A percentile compares a stretch with the other conserved stretches of the same genome.
Evolutionary conservation across 1,140 invertebrate species (phyloP).

Genomic region (Calliphora vicina): DNA sequence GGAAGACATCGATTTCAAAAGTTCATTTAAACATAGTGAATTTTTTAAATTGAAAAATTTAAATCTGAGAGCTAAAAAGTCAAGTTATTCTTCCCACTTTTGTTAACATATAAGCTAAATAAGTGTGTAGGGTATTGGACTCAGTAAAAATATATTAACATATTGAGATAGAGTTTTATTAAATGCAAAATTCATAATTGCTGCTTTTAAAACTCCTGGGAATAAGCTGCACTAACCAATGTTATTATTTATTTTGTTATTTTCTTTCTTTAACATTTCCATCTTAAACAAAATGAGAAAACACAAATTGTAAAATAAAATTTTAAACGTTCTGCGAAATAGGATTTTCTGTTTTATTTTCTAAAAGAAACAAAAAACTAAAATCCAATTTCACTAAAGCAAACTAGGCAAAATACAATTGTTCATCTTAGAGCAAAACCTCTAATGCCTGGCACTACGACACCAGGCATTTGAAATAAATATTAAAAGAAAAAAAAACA

Average conservation of each 20-base stretch:
- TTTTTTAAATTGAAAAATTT: too few relatives aligned
- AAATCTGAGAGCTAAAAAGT: too few relatives aligned
- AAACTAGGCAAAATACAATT: background rate
- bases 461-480: slow-evolving; percentile 16
- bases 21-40: too few relatives aligned
- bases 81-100: too few relatives aligned
- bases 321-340: background rate
- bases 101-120: too few relatives aligned
- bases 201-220: too few relatives aligned
- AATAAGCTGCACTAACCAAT: too few relatives aligned
- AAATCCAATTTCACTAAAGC: slow-evolving; percentile 1
- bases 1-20: too few relatives aligned
- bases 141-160: too few relatives aligned
- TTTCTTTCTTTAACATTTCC: background rate
- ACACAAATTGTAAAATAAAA: background rate
- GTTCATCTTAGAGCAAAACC: background rate
- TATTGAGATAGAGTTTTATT: too few relatives aligned
- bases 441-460: slow-evolving; percentile 5
- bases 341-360: slow-evolving; percentile 6
- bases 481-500: background rate
- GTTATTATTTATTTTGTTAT: background rate
- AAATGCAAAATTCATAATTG: too few relatives aligned
- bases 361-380: background rate
- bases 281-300: background rate
- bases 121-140: too few relatives aligned